Conservation (phyloP, 2,888 invertebrate genomes). For the Flabesymbios commensalis region DNA sequence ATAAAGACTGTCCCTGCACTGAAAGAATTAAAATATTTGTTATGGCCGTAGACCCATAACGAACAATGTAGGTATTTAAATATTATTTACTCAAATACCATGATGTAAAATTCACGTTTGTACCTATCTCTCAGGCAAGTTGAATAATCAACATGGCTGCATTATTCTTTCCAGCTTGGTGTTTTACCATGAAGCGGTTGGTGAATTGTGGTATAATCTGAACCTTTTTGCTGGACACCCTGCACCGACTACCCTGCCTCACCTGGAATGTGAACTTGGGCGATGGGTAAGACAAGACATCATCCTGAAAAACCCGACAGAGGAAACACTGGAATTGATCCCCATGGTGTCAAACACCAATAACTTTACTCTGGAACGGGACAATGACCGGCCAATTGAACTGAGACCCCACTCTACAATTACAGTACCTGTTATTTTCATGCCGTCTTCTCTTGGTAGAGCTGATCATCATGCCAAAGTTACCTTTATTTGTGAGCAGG, state of each 20-base stretch:
- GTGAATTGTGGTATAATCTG: conserved; percentile 62
- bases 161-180: conserved; percentile 39
- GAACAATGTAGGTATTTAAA: no score
- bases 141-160: neutral
- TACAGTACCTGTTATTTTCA: conserved; percentile 55
- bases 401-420: conserved; percentile 44
- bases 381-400: conserved; percentile 46
- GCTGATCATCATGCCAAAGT: conserved; percentile 54
- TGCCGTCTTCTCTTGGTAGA: conserved; percentile 57
- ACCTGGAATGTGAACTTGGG: conserved; percentile 60
- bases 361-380: conserved; percentile 56
- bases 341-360: conserved; percentile 56
- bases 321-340: conserved; percentile 50
- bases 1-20: no score
- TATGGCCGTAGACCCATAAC: no score
- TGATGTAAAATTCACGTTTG: no score
- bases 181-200: conserved; percentile 57
- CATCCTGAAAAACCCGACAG: conserved; percentile 55
- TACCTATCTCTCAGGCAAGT: no score
- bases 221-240: conserved; percentile 51
- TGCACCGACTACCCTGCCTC: conserved; percentile 48
- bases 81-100: no score
- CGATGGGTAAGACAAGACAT: conserved; percentile 53
- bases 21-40: no score
- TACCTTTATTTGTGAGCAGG: conserved; percentile 57